Conservation (phyloP, 2,797 vertebrate genomes). For the Chaetophractus vellerosus region DNA sequence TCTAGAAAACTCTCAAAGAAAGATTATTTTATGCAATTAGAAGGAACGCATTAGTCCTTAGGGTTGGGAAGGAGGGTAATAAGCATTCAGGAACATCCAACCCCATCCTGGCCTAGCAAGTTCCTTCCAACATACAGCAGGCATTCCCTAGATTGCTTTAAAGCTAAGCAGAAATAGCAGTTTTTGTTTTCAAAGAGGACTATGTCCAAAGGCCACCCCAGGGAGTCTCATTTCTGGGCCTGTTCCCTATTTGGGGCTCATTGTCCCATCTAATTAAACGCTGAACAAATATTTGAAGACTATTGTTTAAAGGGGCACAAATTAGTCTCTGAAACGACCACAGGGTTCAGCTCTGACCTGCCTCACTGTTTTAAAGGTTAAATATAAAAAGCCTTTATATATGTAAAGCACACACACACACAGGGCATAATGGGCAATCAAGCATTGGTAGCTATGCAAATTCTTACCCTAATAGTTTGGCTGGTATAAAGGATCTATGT, state of each 20-base stretch:
- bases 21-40: neutral
- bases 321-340: neutral
- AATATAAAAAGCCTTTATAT: neutral
- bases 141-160: neutral
- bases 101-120: neutral
- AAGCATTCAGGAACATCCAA: neutral
- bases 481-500: neutral
- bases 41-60: neutral
- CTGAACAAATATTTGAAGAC: neutral
- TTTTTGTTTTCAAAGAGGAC: neutral
- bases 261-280: neutral
- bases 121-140: neutral
- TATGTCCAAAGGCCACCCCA: neutral
- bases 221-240: neutral
- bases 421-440: neutral
- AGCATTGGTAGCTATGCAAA: neutral
- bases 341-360: neutral
- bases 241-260: neutral
- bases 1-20: conserved; percentile 1
- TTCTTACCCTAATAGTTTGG: neutral
- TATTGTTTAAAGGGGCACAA: neutral
- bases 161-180: neutral
- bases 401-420: neutral
- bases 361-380: neutral
- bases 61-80: neutral